Evolutionary conservation across 92 coral and sea anemone genomes (phyloP).

Genomic region (Blastomussa wellsi): DNA sequence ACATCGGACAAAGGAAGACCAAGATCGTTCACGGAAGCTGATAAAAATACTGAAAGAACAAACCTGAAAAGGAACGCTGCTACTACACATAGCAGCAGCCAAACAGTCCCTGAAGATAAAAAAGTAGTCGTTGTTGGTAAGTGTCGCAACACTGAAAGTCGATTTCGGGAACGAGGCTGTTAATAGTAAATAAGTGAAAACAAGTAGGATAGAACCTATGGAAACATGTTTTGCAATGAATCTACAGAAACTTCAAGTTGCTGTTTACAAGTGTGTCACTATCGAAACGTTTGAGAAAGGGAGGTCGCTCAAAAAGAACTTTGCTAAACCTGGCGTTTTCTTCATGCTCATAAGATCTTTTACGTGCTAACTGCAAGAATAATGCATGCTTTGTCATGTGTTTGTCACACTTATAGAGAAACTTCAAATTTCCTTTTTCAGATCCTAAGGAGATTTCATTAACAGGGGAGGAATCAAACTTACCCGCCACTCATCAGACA

Average conservation of each 20-base stretch:
- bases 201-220: no score
- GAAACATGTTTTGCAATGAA: no score
- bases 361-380: no score
- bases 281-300: no score
- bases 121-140: slow-evolving; percentile 39
- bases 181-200: neutral
- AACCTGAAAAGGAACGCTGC: neutral
- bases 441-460: slow-evolving; percentile 39
- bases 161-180: neutral
- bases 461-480: slow-evolving; percentile 2
- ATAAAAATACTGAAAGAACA: slow-evolving; percentile 21
- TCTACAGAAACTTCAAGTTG: no score
- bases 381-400: no score
- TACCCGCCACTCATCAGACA: slow-evolving; percentile 36
- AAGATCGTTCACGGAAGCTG: slow-evolving; percentile 55
- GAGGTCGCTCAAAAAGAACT: no score
- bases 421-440: neutral
- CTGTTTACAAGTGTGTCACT: no score
- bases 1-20: slow-evolving; percentile 50
- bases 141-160: neutral
- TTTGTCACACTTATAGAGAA: neutral
- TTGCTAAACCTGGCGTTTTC: no score
- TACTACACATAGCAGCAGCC: neutral
- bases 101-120: slow-evolving; percentile 18
- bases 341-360: no score